Base-by-base conservation (phyloP, 2,888 invertebrate species). In the Mesorhabditis spiculigera region DNA sequence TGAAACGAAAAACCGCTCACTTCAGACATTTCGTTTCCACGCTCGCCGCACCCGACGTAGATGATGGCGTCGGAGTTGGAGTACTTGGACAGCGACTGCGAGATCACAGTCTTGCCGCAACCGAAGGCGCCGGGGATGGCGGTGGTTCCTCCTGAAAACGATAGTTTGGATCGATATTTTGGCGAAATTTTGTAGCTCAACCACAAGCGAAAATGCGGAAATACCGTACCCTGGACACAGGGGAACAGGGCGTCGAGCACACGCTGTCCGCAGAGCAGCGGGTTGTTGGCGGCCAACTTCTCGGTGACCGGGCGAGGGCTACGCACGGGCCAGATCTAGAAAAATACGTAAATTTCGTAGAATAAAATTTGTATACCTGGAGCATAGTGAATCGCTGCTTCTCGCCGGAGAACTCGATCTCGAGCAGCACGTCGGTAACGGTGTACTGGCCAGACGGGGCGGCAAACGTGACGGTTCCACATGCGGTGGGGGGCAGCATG, bases 1-100 rank as follows among this genome's bases (percentile, higher is more conserved):
- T 13, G 10, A 28, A 28, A 28, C 28, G 28, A 28, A 28, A 28
- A 28, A 28, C 28, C 28, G 28, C 45, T 68, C n/a, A 79, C 79
- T 89, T 98, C 98, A 84, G 97, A 95, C 98, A 99, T 99, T 90
- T 99, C 98, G 89, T 99, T 99, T 89, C 93, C 98, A 89, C 98
- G 92, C 90, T 99, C 98, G 71, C 98, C 98, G 89, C 98, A 99
- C 73, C 98, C 98, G 76, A 99, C 98, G 89, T 99, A 99, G 85
- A 99, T 89, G 88, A 99, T 99, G 86, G 97, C 95, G 88, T 99
- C 97, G 69, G 95, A 96, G 90, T 99, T 99, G 87, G 96, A 97
- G 89, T 95, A 99, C 88, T 99, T 99, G 85, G 97, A 98, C 74
- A 99, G 90, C 3, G 98, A 94, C 89, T 98, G 98, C 5, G 97